Base-by-base conservation (phyloP, 2,797 vertebrate genomes). In the Leucoraja ocellata region DNA sequence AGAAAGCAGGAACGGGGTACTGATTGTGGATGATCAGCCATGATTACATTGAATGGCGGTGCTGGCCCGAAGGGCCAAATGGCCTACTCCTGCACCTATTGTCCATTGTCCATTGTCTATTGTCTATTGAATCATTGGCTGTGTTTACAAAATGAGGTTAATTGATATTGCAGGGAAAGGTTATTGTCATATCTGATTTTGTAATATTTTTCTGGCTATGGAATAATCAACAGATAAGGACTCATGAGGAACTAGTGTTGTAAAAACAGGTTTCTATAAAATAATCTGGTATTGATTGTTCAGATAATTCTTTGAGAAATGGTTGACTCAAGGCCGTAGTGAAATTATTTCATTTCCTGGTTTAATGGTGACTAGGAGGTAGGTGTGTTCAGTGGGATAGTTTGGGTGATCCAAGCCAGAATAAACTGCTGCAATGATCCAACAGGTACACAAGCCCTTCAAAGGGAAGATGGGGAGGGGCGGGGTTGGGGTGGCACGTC, bases 181-280 rank as follows among this genome's bases (percentile, higher is more conserved):
- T 36, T 78, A 14, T 32, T 78, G 18, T 65, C 58, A 63, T 25
- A 32, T 32, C 28, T 88, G 61, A 88, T 88, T 88, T 88, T n/a
- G n/a, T 88, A 36, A 88, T 63, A 88, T 65, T 63, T 74, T 21
- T 65, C 4, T 32, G 28, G n/a, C 5, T 88, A 18, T 18, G 0
- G n/a, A 88, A 65, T 68, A 10, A 68, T 88, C 61, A 88, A 21
- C 84, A 21, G 84, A 68, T 88, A 88, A 88, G 61, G 84, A 68
- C 68, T 14, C 65, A 32, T 32, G 14, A 65, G n/a, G 61, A 36
- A 36, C 84, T 36, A 2, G 61, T 88, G 61, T 68, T 65, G 16
- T 88, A 88, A 88, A 88, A 88, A 7, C 84, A 18, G n/a, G 61
- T 32, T 88, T 68, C 84, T 88, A 65, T 68, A 88, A 88, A 65